Base-by-base conservation (phyloP, 2,797 vertebrate genomes). In the Mus caroli region DNA sequence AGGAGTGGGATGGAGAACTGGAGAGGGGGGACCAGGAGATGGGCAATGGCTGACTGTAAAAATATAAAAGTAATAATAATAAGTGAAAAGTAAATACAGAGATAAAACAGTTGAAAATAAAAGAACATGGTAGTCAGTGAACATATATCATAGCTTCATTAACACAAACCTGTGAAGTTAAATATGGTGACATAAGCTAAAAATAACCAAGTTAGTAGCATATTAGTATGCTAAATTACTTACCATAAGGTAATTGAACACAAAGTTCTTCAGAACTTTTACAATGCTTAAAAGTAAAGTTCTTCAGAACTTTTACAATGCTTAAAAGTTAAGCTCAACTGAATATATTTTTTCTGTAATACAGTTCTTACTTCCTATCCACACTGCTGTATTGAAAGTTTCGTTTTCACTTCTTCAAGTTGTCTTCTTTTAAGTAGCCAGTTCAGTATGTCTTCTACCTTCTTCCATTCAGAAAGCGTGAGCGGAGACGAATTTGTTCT, bases 41-140 rank as follows among this genome's bases (percentile, higher is more conserved):
- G 4, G 28, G 26, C 62, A 15, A 67, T 67, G 13, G 31, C 14
- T 67, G 31, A 67, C 4, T 67, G 6, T 34, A 67, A 67, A 67
- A 14, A 67, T 31, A 67, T 34, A 34, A 34, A 67, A 64, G 26
- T 64, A 64, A 64, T 64, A 64, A 28, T 26, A 28, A 64, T 34
- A 67, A 34, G 22, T 20, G 34, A 50, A 64, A 67, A 85, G 60
- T 14, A 6, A 34, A 67, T 14, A 85, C 60, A 40, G 22, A 54
- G 19, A 94, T 91, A 94, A 96, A 67, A 92, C 67, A 86, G 34
- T 85, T 87, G 28, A 92, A 83, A 83, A 87, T 76, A 2, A 90
- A 43, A 56, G 76, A 91, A 80, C 12, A 92, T 37, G 11, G 37
- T 24, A 79, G 54, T 17, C 22, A 64, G 2, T 13, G 86, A 24